A percentile compares a stretch with the other conserved stretches of the same genome.
phyloP scores from a whole-genome alignment of 1,140 invertebrate species.

The Plodia interpunctella region DNA sequence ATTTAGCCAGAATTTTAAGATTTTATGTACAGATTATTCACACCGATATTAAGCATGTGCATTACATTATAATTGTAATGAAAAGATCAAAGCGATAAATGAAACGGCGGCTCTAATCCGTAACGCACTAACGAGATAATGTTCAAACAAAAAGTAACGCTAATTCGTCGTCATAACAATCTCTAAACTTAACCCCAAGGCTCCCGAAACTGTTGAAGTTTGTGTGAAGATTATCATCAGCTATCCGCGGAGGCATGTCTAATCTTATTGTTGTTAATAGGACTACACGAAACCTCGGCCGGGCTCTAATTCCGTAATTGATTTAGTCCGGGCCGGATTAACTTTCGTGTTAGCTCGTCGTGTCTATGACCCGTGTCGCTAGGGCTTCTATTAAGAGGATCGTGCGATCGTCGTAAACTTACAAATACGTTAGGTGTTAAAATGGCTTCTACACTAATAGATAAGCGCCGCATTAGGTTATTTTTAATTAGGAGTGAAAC shows the following conservation, averaged over 20 bases:
- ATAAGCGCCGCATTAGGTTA: constrained; percentile 14
- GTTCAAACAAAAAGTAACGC: constrained; percentile 1
- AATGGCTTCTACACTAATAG: constrained; percentile 18
- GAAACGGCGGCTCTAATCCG: neutral
- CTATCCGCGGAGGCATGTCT: constrained; percentile 17
- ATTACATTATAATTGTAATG: too few relatives aligned
- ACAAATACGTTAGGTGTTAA: constrained; percentile 8
- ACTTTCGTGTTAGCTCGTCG: constrained; percentile 17
- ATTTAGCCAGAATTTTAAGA: too few relatives aligned
- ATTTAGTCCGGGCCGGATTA: constrained; percentile 19
- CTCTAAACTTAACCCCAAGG: constrained; percentile 9
- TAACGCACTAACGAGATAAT: constrained; percentile 4
- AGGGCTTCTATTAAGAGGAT: constrained; percentile 19
- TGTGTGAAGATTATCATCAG: constrained; percentile 17
- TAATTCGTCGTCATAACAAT: neutral
- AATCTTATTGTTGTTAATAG: constrained; percentile 22
- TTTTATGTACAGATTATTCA: too few relatives aligned
- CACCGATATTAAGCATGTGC: too few relatives aligned
- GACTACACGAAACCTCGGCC: constrained; percentile 13
- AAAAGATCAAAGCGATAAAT: too few relatives aligned
- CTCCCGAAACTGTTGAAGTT: constrained; percentile 15
- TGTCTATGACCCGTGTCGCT: constrained; percentile 7
- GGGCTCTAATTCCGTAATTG: constrained; percentile 17
- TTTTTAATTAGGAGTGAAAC: constrained; percentile 20
- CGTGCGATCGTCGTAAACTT: constrained; percentile 9